A percentile compares a stretch with the other conserved stretches of the same genome.
Conservation (phyloP, 1,140 invertebrate species). For the Diprion similis region DNA sequence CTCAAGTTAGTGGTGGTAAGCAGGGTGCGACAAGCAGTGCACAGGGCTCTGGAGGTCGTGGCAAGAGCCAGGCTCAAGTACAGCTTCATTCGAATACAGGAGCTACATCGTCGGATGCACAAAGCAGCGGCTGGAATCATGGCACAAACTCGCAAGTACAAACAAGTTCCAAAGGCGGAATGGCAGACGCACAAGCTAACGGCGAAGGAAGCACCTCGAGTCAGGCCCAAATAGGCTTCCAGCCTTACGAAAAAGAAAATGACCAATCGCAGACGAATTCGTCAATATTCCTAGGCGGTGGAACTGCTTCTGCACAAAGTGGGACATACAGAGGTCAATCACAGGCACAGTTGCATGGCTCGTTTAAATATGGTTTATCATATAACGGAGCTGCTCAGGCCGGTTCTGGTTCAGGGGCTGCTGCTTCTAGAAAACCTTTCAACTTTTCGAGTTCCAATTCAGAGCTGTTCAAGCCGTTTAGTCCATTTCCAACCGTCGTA, state of each 20-base stretch:
- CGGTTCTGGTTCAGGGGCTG: conserved; percentile 69
- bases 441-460: conserved; percentile 47
- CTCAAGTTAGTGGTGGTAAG: conserved; percentile 75
- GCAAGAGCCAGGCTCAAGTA: conserved; percentile 80
- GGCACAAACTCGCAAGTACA: conserved; percentile 79
- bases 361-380: conserved; percentile 78
- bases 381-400: conserved; percentile 84
- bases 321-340: conserved; percentile 76
- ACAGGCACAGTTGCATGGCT: conserved; percentile 80
- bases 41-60: conserved; percentile 74
- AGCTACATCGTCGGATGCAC: conserved; percentile 74
- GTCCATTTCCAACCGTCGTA: conserved; percentile 28
- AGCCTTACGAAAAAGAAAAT: conserved; percentile 69
- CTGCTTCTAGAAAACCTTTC: conserved; percentile 52
- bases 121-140: conserved; percentile 76
- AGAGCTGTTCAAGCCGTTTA: conserved; percentile 46
- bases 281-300: conserved; percentile 73
- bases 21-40: conserved; percentile 77
- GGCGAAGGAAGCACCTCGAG: conserved; percentile 83
- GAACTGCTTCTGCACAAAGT: conserved; percentile 78
- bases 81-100: conserved; percentile 75
- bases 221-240: conserved; percentile 86
- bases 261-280: conserved; percentile 55
- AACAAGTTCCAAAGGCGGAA: conserved; percentile 78
- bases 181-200: conserved; percentile 83